Base-by-base conservation (phyloP, 2,888 invertebrate genomes). In the Heliconius cydno region DNA sequence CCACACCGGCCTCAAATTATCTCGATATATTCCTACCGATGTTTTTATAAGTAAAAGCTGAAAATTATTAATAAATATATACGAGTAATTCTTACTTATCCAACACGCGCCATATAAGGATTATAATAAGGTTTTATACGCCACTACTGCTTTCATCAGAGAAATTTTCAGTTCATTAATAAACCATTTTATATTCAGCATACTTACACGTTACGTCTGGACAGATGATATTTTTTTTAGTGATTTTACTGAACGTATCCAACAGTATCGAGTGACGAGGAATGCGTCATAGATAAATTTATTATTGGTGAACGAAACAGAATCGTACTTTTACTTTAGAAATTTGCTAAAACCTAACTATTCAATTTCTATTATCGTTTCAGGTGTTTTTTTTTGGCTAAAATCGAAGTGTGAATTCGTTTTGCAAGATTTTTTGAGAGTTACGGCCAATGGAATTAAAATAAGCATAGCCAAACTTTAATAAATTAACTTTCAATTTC, bases 261-360 rank as follows among this genome's bases (percentile, higher is more conserved):
- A 72, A 67, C 76, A 38, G 67, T 68, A 72, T 78, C 73, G 73
- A 78, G 41, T 66, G 28, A 76, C 57, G 75, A 77, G 76, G 74
- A 63, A 34, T 70, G 77, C 77, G 76, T 78, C 78, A 80, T 57
- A 81, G 81, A 79, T 78, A 65, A 81, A 78, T 76, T 75, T 66
- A 73, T n/a, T n/a, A n/a, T 68, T 76, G 76, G 65, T 68, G 76
- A 81, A 79, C 68, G 79, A 79, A 77, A 60, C 67, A 81, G 76
- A n/a, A 79, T 76, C 46, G 70, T 65, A 82, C 82, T 82, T 82
- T 82, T 82, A 82, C 82, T 82, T 82, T 80, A 82, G 82, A 82
- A 82, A 82, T 80, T 82, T 76, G 65, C 72, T 80, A 76, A 76
- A 81, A 79, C 78, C 81, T 81, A 78, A 67, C 68, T 76, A 73